Evolutionary conservation across 2,888 invertebrate genomes (phyloP).

Genomic region (Gymnosoma rotundatum): DNA sequence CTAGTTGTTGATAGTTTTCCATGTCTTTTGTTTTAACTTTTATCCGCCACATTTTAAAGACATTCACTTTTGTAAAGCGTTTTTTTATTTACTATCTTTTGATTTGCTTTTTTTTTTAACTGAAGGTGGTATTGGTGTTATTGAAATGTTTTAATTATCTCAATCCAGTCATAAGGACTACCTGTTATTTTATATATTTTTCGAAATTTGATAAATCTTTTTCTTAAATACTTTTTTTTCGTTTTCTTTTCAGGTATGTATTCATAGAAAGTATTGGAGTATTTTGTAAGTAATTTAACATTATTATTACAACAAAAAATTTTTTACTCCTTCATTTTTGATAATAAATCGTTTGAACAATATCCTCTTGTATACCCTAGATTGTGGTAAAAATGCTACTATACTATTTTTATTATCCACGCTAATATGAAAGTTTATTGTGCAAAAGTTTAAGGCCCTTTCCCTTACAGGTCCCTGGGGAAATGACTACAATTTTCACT

Average conservation of each 20-base stretch:
- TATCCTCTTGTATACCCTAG: too few species aligned
- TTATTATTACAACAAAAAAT: too few species aligned
- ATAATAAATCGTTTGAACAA: too few species aligned
- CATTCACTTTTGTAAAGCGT: neutral
- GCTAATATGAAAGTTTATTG: too few species aligned
- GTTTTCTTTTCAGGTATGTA: slow-evolving; percentile 14
- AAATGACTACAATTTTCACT: too few species aligned
- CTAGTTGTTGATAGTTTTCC: slow-evolving; percentile 29
- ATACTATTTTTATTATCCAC: too few species aligned
- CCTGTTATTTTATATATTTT: neutral
- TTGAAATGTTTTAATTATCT: neutral
- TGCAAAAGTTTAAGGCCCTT: too few species aligned
- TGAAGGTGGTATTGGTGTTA: neutral
- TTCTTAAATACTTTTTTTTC: neutral
- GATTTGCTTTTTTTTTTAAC: too few species aligned
- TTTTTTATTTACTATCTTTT: neutral
- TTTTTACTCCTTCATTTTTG: too few species aligned
- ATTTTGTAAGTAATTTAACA: neutral
- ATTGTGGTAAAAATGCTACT: too few species aligned
- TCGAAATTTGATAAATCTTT: neutral
- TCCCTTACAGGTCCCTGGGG: too few species aligned
- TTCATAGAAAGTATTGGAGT: neutral
- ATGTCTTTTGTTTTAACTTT: slow-evolving; percentile 10
- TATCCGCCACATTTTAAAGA: neutral
- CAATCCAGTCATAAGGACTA: neutral